Evolutionary conservation across 2,113 vertebrate species (phyloP).

Genomic region (Daboia siamensis): DNA sequence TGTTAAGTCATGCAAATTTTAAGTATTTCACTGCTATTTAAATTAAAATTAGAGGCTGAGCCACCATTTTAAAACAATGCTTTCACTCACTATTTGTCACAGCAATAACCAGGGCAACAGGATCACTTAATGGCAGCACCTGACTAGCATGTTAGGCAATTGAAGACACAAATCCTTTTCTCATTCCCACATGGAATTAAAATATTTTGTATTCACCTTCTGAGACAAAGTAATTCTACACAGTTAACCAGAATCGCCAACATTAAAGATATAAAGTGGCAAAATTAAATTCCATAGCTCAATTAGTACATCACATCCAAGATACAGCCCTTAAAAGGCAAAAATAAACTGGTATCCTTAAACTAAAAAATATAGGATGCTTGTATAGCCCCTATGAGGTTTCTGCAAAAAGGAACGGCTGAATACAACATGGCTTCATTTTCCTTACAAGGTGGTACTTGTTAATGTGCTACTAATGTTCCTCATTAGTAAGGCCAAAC

Average conservation of each 20-base stretch:
- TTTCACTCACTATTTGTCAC: conserved; percentile 64
- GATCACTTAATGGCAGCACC: conserved; percentile 54
- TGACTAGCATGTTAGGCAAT: conserved; percentile 63
- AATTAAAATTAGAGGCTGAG: conserved; percentile 71
- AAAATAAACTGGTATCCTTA: conserved; percentile 62
- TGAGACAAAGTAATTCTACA: conserved; percentile 65
- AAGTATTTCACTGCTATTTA: conserved; percentile 69
- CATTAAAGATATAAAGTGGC: conserved; percentile 70
- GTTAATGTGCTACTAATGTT: conserved; percentile 61
- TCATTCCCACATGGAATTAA: conserved; percentile 64
- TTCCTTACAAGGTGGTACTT: conserved; percentile 74
- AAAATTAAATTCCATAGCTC: conserved; percentile 70
- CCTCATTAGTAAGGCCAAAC: conserved; percentile 71
- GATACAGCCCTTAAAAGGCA: conserved; percentile 75
- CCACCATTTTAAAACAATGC: conserved; percentile 73
- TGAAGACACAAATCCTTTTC: conserved; percentile 57
- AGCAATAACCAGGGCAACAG: conserved; percentile 65
- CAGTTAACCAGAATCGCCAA: conserved; percentile 59
- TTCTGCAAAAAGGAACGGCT: conserved; percentile 69
- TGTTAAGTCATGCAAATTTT: conserved; percentile 77
- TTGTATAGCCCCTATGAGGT: conserved; percentile 63
- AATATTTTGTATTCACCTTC: conserved; percentile 67
- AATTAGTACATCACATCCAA: conserved; percentile 68
- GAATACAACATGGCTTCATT: conserved; percentile 80
- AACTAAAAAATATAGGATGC: conserved; percentile 69